Percentiles rank a stretch among this genome's conserved stretches.
phyloP scores from a whole-genome alignment of 23 tunicate species.

The Clavelina lepadiformis region DNA sequence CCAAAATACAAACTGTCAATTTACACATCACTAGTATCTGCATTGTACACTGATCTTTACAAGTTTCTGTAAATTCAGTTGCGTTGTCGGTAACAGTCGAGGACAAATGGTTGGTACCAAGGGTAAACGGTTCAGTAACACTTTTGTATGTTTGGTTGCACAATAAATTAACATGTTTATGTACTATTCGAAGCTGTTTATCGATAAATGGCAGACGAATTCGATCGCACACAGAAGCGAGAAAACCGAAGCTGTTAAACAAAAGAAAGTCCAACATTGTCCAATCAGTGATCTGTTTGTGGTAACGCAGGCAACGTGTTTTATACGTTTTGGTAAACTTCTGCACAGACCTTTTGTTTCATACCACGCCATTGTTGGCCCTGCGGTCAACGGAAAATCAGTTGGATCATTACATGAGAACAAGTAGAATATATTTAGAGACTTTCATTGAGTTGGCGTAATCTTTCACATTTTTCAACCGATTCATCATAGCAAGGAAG shows the following conservation, averaged over 20 bases:
- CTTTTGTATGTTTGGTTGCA: constrained; percentile 1
- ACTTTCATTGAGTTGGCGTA: constrained; percentile 1
- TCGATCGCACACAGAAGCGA: neutral
- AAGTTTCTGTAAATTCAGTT: neutral
- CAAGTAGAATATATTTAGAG: constrained; percentile 3
- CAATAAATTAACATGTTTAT: constrained; percentile 46
- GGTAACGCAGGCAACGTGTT: constrained; percentile 1
- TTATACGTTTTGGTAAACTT: no score
- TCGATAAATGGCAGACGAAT: constrained; percentile 21
- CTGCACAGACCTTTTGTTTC: no score
- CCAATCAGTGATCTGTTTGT: no score
- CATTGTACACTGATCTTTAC: constrained; percentile 27
- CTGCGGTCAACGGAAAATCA: constrained; percentile 15
- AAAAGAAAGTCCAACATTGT: no score
- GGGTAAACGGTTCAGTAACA: constrained; percentile 15
- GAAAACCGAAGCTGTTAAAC: no score
- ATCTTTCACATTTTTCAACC: constrained; percentile 28
- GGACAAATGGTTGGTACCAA: constrained; percentile 38
- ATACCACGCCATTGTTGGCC: no score
- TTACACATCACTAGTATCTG: constrained; percentile 20
- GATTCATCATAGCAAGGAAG: constrained; percentile 2
- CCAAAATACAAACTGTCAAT: constrained; percentile 35
- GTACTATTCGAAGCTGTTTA: constrained; percentile 22
- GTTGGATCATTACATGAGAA: neutral
- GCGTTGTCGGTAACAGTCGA: constrained; percentile 34